Conservation (phyloP, 2,797 vertebrate genomes). For the Champsocephalus gunnari region DNA sequence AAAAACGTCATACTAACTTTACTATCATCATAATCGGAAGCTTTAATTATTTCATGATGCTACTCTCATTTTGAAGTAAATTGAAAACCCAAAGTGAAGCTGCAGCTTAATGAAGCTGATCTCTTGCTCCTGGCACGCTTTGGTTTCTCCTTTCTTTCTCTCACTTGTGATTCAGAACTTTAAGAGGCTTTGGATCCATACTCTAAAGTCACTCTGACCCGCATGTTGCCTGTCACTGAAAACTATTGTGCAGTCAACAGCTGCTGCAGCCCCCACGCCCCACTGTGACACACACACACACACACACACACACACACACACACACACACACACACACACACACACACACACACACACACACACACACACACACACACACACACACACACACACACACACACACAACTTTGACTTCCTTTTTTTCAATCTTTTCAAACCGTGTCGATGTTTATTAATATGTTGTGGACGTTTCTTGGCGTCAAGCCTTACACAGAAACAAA, state of each 20-base stretch:
- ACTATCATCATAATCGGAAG: background rate
- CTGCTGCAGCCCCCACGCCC: conserved; percentile 54
- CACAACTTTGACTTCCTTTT: background rate
- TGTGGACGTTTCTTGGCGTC: too few relatives aligned
- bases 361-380: conserved; percentile 2
- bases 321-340: conserved; percentile 34
- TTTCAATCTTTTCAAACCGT: background rate
- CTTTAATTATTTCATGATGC: background rate
- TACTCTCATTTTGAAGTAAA: background rate
- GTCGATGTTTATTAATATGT: too few relatives aligned
- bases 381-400: background rate
- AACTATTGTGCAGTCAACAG: conserved; percentile 64
- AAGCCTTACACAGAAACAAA: too few relatives aligned
- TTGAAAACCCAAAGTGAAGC: background rate
- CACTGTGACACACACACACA: conserved; percentile 35
- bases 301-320: conserved; percentile 23
- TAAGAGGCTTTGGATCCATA: conserved; percentile 25
- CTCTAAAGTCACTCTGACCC: conserved; percentile 55
- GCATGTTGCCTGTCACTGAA: conserved; percentile 50
- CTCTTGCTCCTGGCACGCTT: conserved; percentile 62
- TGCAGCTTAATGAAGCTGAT: conserved; percentile 40
- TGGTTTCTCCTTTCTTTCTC: conserved; percentile 16
- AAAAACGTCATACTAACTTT: background rate
- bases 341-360: conserved; percentile 27
- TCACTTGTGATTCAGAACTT: conserved; percentile 51